Base-by-base conservation (phyloP, 2,113 vertebrate species). In the Anguilla japonica region DNA sequence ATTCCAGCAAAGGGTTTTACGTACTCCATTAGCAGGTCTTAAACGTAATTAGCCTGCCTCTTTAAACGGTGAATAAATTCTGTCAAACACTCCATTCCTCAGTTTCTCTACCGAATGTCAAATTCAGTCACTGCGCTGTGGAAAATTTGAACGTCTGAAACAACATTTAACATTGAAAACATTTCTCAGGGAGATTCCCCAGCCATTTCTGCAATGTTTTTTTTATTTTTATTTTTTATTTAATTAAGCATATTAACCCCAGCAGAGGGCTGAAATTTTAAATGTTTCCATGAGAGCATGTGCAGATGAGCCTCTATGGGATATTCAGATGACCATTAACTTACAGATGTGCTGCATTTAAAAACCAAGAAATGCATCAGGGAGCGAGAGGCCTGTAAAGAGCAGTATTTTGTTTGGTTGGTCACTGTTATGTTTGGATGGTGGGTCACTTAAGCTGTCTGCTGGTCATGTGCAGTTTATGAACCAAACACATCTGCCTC, bases 381-480 rank as follows among this genome's bases (percentile, higher is more conserved):
- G 29, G 56, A 41, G 40, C 6, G 57, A 39, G 40, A 86, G 18
- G 57, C 82, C 29, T 71, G 57, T 34, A 82, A 22, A 41, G n/a
- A 83, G 60, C 60, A 40, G 50, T 83, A 78, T 83, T 87, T 83
- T 87, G 43, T 41, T 56, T 83, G 81, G 63, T 63, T 53, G 43
- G 60, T 71, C 43, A 67, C 60, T 87, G 63, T 39, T 83, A 39
- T 79, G 2, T 60, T 83, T 87, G 81, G 81, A 60, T 46, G 81
- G 46, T 43, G 29, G 16, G 29, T 78, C 41, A 56, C 29, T 20
- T 43, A 53, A 11, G 34, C 29, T 39, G 16, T 78, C 81, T 41
- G 34, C n/a, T 26, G 41, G 9, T 0, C 50, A 39, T 11, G n/a
- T 81, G 50, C 57, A 67, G 5, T 81, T 63, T 40, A 81, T 60